These are phyloP conservation scores for Orientallactaga sibirica DNA, from an alignment of 2,797 vertebrate species.

Conservation along the genomic window DNA sequence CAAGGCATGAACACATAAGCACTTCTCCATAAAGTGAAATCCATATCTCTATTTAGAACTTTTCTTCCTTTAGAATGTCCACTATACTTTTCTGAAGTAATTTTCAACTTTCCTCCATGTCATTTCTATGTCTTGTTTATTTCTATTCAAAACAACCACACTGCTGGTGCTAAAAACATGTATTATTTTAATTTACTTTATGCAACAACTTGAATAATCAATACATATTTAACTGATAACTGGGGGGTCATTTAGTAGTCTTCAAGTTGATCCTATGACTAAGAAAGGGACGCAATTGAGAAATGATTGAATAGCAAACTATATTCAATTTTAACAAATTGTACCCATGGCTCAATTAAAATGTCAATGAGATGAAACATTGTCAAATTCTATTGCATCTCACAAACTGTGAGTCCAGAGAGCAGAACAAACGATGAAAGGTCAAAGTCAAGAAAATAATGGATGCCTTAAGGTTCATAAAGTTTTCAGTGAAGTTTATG, in stretches of 20 bases:
- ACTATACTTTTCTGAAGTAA: background rate
- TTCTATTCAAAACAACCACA: background rate
- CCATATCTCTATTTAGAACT: background rate
- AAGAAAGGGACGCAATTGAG: background rate
- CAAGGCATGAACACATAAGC: background rate
- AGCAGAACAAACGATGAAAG: background rate
- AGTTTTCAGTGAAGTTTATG: background rate
- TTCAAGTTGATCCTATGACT: background rate
- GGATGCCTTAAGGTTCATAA: background rate
- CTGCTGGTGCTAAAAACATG: background rate
- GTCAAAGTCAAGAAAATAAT: background rate
- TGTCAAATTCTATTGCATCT: background rate
- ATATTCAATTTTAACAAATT: conserved; percentile 41
- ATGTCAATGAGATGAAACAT: background rate
- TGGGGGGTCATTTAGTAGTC: background rate
- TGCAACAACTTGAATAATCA: conserved; percentile 26
- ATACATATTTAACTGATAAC: background rate
- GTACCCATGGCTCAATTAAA: background rate
- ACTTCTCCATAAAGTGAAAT: background rate
- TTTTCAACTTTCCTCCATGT: background rate
- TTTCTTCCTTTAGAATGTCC: background rate
- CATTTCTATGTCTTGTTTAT: background rate
- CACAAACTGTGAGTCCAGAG: background rate
- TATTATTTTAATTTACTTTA: background rate
- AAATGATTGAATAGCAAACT: background rate